Evolutionary conservation across 2,797 vertebrate species (phyloP).

Genomic region (Apogon hyalosoma): DNA sequence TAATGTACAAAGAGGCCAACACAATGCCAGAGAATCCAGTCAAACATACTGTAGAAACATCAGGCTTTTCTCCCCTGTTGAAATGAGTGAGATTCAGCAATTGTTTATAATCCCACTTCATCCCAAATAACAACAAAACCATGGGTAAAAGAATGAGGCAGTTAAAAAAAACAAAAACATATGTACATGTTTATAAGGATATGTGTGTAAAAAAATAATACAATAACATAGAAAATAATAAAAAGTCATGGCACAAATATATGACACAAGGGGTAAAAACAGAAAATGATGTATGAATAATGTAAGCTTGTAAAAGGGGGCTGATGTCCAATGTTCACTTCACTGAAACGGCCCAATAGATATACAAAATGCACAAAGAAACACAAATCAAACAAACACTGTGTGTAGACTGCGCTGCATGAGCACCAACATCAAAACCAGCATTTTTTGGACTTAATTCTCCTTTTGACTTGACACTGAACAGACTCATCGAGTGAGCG

Average conservation of each 20-base stretch:
- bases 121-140: constrained; percentile 70
- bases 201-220: constrained; percentile 86
- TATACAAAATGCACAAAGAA: constrained; percentile 90
- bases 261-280: constrained; percentile 76
- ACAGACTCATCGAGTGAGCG: constrained; percentile 58
- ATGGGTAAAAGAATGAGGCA: constrained; percentile 77
- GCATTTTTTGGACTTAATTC: constrained; percentile 80
- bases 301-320: constrained; percentile 80
- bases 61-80: constrained; percentile 55
- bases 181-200: constrained; percentile 86
- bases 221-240: constrained; percentile 80
- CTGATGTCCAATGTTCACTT: constrained; percentile 84
- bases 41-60: constrained; percentile 53
- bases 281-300: constrained; percentile 78
- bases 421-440: constrained; percentile 90
- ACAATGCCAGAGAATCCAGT: constrained; percentile 47
- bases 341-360: constrained; percentile 87
- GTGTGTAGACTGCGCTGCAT: constrained; percentile 84
- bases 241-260: constrained; percentile 84
- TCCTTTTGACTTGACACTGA: constrained; percentile 75
- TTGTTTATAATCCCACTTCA: constrained; percentile 55
- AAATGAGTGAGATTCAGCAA: constrained; percentile 68
- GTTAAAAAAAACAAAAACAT: constrained; percentile 72
- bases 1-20: constrained; percentile 67
- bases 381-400: constrained; percentile 89